Evolutionary conservation across 2,113 vertebrate genomes (phyloP), one percentile per base, ranked within the genome.

Genomic region (Caranx ignobilis): DNA sequence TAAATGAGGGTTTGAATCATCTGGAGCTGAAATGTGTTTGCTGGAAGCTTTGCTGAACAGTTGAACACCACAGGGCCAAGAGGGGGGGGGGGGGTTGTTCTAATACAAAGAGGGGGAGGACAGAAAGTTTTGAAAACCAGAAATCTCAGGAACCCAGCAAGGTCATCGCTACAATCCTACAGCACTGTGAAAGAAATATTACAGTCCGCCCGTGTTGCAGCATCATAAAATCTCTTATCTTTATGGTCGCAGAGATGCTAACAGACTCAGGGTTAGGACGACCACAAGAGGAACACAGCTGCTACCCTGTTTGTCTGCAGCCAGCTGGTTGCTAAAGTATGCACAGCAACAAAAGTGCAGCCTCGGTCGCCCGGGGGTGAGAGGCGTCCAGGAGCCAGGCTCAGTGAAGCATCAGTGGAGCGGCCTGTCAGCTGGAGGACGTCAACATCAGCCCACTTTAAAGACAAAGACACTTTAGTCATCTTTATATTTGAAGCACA

Each of bases 141-240:
- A 65, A 12, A 21, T 7, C 68, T 11, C 16, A 18, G 47, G 47
- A 5, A 48, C 47, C 37, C 48, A 3, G 11, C 64, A 45, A 71
- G 60, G 68, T 79, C 68, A 39, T 39, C 10, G 31, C 47, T 8
- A 5, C 8, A 0, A 65, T 3, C 12, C 41, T 3, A 6, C 60
- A 31, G 6, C 18, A 3, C n/a, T 34, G 6, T 13, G 2, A 47
- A 0, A 65, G 31, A 31, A 65, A 48, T 21, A 59, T 32, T 9
- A 48, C 47, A 15, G 48, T 26, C 7, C 1, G 34, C 5, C 19
- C 61, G 35, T 47, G 12, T 37, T 50, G 55, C 26, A 6, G 70
- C 32, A 73, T 52, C 69, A 73, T 60, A 60, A 66, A 50, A 43
- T 16, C 55, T 77, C 15, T 39, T 37, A 59, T 67, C 54, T 67